Base-by-base conservation (phyloP, 1,140 invertebrate genomes). In the Drosophila ercepeae region DNA sequence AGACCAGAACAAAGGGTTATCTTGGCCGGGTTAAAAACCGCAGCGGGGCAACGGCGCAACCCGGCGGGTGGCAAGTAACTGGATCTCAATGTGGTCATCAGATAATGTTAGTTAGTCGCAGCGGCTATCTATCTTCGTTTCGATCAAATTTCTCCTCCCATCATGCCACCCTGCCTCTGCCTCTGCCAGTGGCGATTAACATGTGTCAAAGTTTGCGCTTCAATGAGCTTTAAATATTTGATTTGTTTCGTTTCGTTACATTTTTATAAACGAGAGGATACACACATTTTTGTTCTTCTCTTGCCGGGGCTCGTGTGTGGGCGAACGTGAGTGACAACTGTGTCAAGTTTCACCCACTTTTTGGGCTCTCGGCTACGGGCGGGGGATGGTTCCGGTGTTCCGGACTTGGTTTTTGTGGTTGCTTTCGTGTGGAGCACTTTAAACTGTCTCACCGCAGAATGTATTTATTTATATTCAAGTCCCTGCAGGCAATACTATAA, bases 141-240 rank as follows among this genome's bases (percentile, higher is more conserved):
- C 21, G 36, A 78, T 79, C 61, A 68, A 71, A 41, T 59, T 45
- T 52, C 13, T 39, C n/a, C n/a, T 39, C 4, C 36, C 36, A n/a
- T 3, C 27, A 39, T 25, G 19, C 32, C 32, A 13, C 41, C 23
- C 5, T 27, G 14, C 32, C 13, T 34, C 19, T 27, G 9, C 5
- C 36, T 13, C 5, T 14, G 34, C 34, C 34, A 36, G 4, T 8
- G 44, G 54, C 76, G 48, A 45, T 81, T 34, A 81, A 75, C 82
- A 86, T 86, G 81, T 77, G 81, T 86, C 82, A 78, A 78, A 82
- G 82, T 88, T 77, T 88, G 61, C 77, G 77, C 77, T 78, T 75
- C 83, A 88, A 78, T 88, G 74, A 78, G 82, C 82, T 88, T 88
- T 88, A 89, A 88, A 82, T 82, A 88, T 88, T 88, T 88, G 82